Percentiles rank a stretch among this genome's conserved stretches.
Conservation (phyloP, 2,888 invertebrate species). For the Oxycera nigricornis region DNA sequence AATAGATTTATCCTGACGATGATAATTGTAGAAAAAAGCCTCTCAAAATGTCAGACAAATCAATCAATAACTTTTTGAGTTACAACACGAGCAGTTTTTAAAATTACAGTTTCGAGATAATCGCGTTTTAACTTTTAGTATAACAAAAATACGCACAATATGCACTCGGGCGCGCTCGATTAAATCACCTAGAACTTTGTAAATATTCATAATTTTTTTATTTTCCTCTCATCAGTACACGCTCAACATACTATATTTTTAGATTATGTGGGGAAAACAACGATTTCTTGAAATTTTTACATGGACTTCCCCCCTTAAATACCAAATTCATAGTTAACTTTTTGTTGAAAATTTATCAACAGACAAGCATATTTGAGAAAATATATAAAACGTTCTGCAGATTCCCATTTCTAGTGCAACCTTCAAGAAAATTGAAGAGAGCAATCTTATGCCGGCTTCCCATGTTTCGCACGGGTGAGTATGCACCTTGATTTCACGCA, state of each 20-base stretch:
- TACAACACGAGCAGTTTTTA: too few species aligned
- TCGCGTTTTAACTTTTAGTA: neutral
- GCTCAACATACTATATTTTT: neutral
- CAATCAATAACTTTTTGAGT: neutral
- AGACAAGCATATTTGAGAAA: too few species aligned
- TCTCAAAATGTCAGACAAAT: neutral
- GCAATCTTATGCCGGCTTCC: too few species aligned
- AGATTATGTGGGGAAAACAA: neutral
- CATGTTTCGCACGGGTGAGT: too few species aligned
- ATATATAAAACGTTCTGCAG: too few species aligned
- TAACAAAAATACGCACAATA: neutral
- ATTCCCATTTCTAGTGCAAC: too few species aligned
- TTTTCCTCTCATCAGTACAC: neutral
- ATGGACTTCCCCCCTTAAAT: neutral
- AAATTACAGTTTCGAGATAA: neutral
- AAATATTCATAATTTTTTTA: neutral
- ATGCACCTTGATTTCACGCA: too few species aligned
- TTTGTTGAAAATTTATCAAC: too few species aligned
- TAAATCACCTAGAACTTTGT: neutral
- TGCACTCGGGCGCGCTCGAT: neutral
- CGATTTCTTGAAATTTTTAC: neutral
- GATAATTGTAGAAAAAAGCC: neutral
- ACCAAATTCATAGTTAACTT: too few species aligned
- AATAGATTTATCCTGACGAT: too few species aligned
- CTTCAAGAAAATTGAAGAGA: too few species aligned